These are phyloP conservation scores for Corythornis cristatus DNA, from an alignment of 2,113 vertebrate genomes.

Conservation along the genomic window DNA sequence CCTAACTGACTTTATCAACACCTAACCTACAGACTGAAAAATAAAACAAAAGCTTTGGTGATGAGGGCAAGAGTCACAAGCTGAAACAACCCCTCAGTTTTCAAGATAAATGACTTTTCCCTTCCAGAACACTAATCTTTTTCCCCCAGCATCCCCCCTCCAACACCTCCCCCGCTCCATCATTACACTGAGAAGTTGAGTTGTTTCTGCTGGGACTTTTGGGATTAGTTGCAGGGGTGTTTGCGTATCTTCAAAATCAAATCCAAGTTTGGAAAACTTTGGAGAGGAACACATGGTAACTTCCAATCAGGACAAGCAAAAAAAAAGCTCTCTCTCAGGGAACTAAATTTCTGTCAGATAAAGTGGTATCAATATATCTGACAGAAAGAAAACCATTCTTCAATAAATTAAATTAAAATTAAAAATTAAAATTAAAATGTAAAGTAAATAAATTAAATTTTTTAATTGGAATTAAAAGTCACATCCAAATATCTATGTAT, in stretches of 20 bases:
- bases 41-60: background rate
- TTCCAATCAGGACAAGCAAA: slow-evolving; percentile 28
- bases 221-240: slow-evolving; percentile 40
- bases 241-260: background rate
- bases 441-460: no score
- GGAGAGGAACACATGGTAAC: slow-evolving; percentile 28
- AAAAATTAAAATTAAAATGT: no score
- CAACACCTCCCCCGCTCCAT: background rate
- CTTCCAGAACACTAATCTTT: background rate
- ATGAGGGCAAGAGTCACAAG: slow-evolving; percentile 38
- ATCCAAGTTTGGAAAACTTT: background rate
- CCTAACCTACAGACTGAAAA: background rate
- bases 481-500: background rate
- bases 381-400: no score
- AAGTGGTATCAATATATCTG: background rate
- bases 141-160: background rate
- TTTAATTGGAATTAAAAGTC: background rate
- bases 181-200: background rate
- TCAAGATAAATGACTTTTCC: background rate
- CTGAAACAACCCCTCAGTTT: slow-evolving; percentile 46
- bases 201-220: slow-evolving; percentile 45
- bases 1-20: background rate
- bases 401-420: no score
- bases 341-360: slow-evolving; percentile 21
- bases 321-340: background rate